Conservation (phyloP, 2,888 invertebrate species). For the Frankliniella fusca region DNA sequence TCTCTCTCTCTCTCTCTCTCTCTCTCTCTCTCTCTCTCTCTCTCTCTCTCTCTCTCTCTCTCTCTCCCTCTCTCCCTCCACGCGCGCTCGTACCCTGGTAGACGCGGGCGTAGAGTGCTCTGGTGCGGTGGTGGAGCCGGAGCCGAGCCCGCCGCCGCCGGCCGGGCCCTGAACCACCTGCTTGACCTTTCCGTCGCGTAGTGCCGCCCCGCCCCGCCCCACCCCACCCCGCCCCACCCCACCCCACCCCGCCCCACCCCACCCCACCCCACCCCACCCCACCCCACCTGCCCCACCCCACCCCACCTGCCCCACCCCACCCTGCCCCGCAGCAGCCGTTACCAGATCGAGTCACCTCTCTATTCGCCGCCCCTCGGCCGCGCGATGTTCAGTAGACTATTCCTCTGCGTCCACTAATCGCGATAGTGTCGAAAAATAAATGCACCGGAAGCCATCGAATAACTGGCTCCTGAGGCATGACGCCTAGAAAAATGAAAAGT, state of each 20-base stretch:
- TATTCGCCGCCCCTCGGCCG: not conserved
- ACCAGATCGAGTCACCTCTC: not conserved
- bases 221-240: not conserved
- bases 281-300: not conserved
- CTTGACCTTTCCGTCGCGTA: conserved; percentile 1
- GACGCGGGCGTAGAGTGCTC: not conserved
- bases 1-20: not conserved
- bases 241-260: not conserved
- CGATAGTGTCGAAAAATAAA: too few relatives aligned
- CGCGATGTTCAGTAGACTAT: too few relatives aligned
- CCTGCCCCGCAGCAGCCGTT: not conserved
- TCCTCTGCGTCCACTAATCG: too few relatives aligned
- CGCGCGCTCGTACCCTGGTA: not conserved
- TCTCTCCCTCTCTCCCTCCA: not conserved
- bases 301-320: not conserved
- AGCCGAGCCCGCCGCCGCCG: conserved; percentile 7
- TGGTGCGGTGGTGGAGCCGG: not conserved
- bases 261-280: not conserved
- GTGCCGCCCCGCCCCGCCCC: not conserved
- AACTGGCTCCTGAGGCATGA: too few relatives aligned
- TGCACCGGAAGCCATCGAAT: too few relatives aligned
- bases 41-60: not conserved
- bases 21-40: not conserved
- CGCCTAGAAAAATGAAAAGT: too few relatives aligned
- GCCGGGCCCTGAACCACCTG: conserved; percentile 19